Evolutionary conservation across 2,888 invertebrate genomes (phyloP), one percentile per base, ranked within the genome.

Genomic region (Clistopyga incitator): DNA sequence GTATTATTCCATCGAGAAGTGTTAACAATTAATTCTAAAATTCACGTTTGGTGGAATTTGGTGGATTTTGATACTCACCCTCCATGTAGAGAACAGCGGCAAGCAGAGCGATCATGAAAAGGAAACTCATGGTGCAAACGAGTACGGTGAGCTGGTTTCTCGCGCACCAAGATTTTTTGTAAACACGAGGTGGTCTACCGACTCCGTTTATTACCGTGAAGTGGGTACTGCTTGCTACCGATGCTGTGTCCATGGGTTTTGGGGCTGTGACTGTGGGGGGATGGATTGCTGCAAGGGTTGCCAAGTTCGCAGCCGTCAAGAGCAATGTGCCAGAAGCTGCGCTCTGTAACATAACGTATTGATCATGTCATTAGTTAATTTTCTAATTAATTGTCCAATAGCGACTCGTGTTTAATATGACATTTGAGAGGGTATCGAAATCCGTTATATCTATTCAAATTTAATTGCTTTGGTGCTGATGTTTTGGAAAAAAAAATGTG

Each of bases 121-220:
- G 94, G 88, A 96, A 95, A 87, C 97, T 97, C 96, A 97, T 97
- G 72, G 97, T 96, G 91, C 97, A 95, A 86, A 97, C 97, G 85
- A 97, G 95, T 77, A 97, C 96, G 78, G 97, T 97, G 88, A 97
- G 95, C 93, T 97, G 97, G 90, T 97, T 96, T 90, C 96, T 95
- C 92, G 97, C 97, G 92, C 97, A 97, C 90, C 96, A 96, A 65
- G 95, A 94, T 89, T 94, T 95, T 64, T 94, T 94, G 87, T 95
- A 95, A 86, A 95, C 95, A 90, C 96, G 95, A 84, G 94, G 94
- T 56, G 94, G 94, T 90, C 95, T 95, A 76, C 95, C 95, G 88
- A 96, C 95, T 77, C 96, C 96, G 92, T 97, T 97, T 83, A 97
- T 96, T 77, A 97, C 97, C 13, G 97, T 97, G 92, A 97, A 97